Base-by-base conservation (phyloP, 2,113 vertebrate species). In the Polypterus senegalus region DNA sequence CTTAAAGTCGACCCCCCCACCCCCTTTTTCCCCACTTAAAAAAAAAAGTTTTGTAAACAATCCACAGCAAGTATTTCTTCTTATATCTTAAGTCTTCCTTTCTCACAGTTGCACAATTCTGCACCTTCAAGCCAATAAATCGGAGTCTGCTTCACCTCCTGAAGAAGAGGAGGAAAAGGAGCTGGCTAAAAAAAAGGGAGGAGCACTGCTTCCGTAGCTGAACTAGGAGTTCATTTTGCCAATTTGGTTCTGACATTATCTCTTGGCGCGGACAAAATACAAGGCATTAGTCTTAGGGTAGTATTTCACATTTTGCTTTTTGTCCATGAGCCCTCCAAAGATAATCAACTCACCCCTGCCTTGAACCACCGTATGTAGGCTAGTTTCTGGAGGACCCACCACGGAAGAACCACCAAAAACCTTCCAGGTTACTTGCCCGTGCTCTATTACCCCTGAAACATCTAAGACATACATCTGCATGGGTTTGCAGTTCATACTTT, bases 391-490 rank as follows among this genome's bases (percentile, higher is more conserved):
- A 0, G 96, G 95, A 0, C 95, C 96, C 0, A 93, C 93, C 67
- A 97, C 92, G 0, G 90, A 91, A 7, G 83, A 87, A 55, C 87
- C 88, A 10, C 77, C 88, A 9, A 95, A 94, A 6, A 95, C 81
- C 68, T 91, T 92, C 96, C 96, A 99, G 54, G 89, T 88, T 68
- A 98, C 94, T 3, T 85, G 78, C 0, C 85, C 85, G 1, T 73
- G 74, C 27, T 86, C 76, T 76, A 92, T 91, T 69, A 89, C 88
- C 46, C 84, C 86, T 11, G 90, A 89, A 69, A 97, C 81, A 74
- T 97, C 95, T 80, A 99, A 81, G 70, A 97, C 92, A 1, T 98
- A 99, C 96, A 99, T 99, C 86, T 98, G 96, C 96, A 99, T 99
- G 75, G 96, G 96, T 60, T 97, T 98, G 84, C 95, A 97, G 88